Base-by-base conservation (phyloP, 2,888 invertebrate species). In the Masnerella sp. region DNA sequence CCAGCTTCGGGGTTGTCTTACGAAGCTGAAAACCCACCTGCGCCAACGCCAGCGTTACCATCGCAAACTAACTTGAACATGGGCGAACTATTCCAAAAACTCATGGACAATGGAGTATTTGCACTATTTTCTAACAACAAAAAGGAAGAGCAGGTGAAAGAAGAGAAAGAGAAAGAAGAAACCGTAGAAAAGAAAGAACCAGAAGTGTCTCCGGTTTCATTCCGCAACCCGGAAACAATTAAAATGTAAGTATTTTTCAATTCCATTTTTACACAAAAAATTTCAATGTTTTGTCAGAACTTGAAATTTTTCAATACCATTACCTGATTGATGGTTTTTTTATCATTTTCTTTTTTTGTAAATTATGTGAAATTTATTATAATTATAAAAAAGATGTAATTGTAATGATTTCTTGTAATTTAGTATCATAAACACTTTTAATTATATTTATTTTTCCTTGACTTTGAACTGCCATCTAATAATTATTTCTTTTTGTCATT, bases 101-200 rank as follows among this genome's bases (percentile, higher is more conserved):
- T 98, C 5, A 92, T 97, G 0, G 94, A 94, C 0, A 93, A 94
- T 1, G 97, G 95, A n/a, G 92, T 95, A 47, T 91, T 95, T 28
- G 91, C 89, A 1, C 84, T 82, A 61, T 77, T 85, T 8, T 71
- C 80, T 1, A 82, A 85, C 58, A 78, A 78, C 58, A 78, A 78
- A 25, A 84, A 84, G 74, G 87, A 85, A 52, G 80, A 67, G 11
- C 81, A 82, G 34, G 84, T 7, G 8, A 42, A 85, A 61, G 82
- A 85, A 76, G 81, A 82, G 45, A 74, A 77, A 61, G 78, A 80
- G 59, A 78, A 83, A 73, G 75, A 75, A 78, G 78, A 80, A 59
- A 79, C 82, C 74, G 76, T 78, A 51, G 73, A 79, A 9, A 32
- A 51, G 17, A 40, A 32, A 62, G 85, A 82, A 78, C 80, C 83